Base-by-base conservation (phyloP, 2,113 vertebrate genomes). In the Aptenodytes forsteri region DNA sequence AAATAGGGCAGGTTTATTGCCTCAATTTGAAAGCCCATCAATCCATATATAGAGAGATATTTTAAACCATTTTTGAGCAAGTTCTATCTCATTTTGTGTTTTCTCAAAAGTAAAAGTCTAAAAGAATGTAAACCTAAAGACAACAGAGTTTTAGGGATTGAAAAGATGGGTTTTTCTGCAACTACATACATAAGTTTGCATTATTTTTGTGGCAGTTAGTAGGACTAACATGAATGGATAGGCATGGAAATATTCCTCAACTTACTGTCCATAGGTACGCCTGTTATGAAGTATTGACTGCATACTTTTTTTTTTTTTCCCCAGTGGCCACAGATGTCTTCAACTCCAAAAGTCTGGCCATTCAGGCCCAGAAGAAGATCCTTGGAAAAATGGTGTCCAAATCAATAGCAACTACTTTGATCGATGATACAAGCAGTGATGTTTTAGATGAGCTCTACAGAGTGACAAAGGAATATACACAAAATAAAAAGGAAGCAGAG, bases 351-450 rank as follows among this genome's bases (percentile, higher is more conserved):
- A 98, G 98, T 94, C 97, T 99, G 98, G 99, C 99, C 83, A 98
- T 99, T 96, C 98, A 99, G 98, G 99, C 98, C 50, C 99, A 99
- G 80, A 99, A 99, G 97, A 99, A 99, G 97, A 99, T 99, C 84
- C 98, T 99, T 93, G 98, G 99, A 81, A 99, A 99, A 95, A 99
- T 99, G 98, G 99, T 98, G 16, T 99, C 98, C 84, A 99, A 99
- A 91, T 99, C 99, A 54, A 98, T 99, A 34, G 98, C 98, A 59
- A 99, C 98, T 76, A 98, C 98, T 89, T 95, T 99, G 88, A 99
- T 99, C 0, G 99, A 99, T n/a, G 99, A 99, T 90, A 99, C 98
- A 3, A 99, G 98, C 94, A 99, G 99, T 16, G 98, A 99, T 90
- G 98, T 99, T 86, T 94, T 99, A 55, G 99, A 99, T 73, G 99